Evolutionary conservation across 2,797 vertebrate species (phyloP).

Genomic region (Clarias platycephalus): DNA sequence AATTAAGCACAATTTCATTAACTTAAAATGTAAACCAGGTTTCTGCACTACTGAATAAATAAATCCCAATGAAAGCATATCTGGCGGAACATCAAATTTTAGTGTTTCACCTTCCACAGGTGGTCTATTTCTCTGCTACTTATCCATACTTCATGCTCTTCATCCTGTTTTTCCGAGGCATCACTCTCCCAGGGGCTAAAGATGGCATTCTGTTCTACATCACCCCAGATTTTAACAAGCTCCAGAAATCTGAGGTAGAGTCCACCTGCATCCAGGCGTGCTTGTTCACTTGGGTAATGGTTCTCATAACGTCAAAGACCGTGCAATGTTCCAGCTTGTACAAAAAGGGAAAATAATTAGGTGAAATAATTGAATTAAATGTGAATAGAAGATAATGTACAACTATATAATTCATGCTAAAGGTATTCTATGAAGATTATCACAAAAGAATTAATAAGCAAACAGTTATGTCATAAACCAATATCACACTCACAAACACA

Average conservation of each 20-base stretch:
- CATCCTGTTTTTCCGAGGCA: constrained; percentile 88
- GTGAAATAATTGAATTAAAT: not conserved
- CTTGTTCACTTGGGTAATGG: not conserved
- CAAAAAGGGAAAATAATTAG: not conserved
- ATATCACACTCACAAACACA: not conserved
- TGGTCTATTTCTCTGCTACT: constrained; percentile 92
- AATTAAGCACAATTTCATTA: constrained; percentile 53
- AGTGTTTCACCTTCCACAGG: constrained; percentile 65
- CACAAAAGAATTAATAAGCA: not conserved
- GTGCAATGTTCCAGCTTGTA: constrained; percentile 1
- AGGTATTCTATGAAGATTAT: not conserved
- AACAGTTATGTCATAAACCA: not conserved
- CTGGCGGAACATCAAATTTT: constrained; percentile 6
- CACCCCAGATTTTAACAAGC: constrained; percentile 87
- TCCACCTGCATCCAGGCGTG: not conserved
- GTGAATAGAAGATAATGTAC: not conserved
- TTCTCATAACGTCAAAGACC: not conserved
- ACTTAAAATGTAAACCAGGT: constrained; percentile 51
- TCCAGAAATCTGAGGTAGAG: constrained; percentile 80
- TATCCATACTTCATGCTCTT: constrained; percentile 92
- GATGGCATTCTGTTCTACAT: constrained; percentile 90
- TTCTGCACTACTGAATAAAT: constrained; percentile 14
- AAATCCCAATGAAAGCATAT: constrained; percentile 17
- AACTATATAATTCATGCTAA: not conserved
- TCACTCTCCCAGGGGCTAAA: constrained; percentile 86